Evolutionary conservation across 2,888 invertebrate species (phyloP).

Genomic region (Aphodius sticticus): DNA sequence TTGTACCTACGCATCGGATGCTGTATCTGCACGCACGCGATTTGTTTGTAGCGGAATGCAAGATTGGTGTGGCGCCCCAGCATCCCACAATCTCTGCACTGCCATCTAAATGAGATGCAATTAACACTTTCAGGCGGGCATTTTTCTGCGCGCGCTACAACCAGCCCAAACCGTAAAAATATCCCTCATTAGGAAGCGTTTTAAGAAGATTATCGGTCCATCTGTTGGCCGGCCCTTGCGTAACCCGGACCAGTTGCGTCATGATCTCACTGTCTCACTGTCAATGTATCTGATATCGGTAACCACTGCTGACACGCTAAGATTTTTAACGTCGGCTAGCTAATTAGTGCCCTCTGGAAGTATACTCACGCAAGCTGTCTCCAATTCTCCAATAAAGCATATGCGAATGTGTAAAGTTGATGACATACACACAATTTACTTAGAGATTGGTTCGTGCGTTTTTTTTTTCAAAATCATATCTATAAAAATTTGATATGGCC

Average conservation of each 20-base stretch:
- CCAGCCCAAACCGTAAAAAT: constrained; percentile 36
- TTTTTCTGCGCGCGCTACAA: constrained; percentile 36
- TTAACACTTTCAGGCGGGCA: constrained; percentile 51
- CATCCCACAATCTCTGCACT: constrained; percentile 47
- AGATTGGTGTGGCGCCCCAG: constrained; percentile 19
- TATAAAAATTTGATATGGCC: too few species aligned
- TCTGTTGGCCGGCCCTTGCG: neutral
- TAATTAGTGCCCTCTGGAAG: neutral
- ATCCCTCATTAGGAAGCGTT: constrained; percentile 38
- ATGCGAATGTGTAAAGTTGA: too few species aligned
- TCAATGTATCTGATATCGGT: neutral
- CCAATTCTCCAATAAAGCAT: too few species aligned
- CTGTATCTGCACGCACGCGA: constrained; percentile 43
- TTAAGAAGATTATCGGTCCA: constrained; percentile 32
- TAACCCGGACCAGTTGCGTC: neutral
- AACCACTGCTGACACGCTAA: neutral
- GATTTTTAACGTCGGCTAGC: neutral
- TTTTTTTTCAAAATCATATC: too few species aligned
- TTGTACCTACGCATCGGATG: neutral
- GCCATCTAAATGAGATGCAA: constrained; percentile 55
- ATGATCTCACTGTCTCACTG: neutral
- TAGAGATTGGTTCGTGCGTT: too few species aligned
- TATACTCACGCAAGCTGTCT: too few species aligned
- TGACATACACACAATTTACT: too few species aligned
- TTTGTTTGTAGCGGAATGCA: constrained; percentile 44